These are phyloP conservation scores for Antheraea assamensis DNA, from an alignment of 2,888 invertebrate species.

Conservation along the genomic window DNA sequence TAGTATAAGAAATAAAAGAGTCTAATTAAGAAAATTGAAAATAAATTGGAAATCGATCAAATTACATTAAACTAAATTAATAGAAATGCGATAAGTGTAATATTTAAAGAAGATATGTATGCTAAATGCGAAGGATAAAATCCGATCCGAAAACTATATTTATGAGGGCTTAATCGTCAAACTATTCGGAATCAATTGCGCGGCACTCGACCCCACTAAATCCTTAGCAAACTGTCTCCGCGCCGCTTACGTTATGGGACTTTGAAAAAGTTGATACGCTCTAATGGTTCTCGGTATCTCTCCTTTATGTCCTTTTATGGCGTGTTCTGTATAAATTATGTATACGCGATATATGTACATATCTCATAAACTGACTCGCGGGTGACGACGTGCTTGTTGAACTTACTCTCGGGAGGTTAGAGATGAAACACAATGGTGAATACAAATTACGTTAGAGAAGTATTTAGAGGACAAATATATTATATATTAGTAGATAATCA, in stretches of 20 bases:
- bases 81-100: no score
- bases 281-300: conserved; percentile 29
- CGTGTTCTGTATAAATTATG: conserved; percentile 18
- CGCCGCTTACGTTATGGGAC: conserved; percentile 34
- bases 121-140: conserved; percentile 1
- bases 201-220: conserved; percentile 36
- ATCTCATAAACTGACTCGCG: neutral
- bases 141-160: conserved; percentile 21
- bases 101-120: neutral
- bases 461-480: conserved; percentile 19
- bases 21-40: no score
- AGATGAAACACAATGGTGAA: neutral
- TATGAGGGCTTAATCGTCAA: conserved; percentile 34
- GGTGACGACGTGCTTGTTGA: neutral
- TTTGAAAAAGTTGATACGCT: conserved; percentile 33
- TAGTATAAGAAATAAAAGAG: no score
- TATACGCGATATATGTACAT: conserved; percentile 1
- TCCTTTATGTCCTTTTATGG: conserved; percentile 24
- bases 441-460: neutral
- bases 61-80: no score
- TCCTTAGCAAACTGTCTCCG: conserved; percentile 33
- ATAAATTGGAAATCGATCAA: no score
- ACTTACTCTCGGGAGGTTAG: neutral
- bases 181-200: conserved; percentile 40
- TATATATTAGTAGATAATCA: conserved; percentile 29